Conservation (phyloP, 2,113 vertebrate genomes). For the Paedocypris sp. region DNA sequence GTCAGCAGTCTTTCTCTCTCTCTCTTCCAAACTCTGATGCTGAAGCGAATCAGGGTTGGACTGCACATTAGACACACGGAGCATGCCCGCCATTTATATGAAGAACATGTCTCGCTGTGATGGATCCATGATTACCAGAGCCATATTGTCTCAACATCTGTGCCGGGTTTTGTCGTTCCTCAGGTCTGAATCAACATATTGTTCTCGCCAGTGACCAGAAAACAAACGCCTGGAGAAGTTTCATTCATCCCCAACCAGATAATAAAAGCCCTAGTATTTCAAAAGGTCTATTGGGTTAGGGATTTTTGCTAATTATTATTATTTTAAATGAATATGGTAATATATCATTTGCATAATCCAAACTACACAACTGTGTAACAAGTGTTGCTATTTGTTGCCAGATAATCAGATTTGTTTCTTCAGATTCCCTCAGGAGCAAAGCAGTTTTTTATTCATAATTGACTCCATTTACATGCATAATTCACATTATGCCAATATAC, state of each 20-base stretch:
- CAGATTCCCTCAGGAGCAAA: not conserved
- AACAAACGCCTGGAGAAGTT: not conserved
- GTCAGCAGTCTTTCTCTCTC: conserved; percentile 10
- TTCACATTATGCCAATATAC: not conserved
- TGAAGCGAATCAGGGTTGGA: no score
- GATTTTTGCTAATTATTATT: no score
- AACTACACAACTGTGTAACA: not conserved
- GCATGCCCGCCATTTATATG: not conserved
- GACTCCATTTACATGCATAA: not conserved
- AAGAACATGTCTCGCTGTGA: not conserved
- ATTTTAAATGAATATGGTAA: conserved; percentile 2
- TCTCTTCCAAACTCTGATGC: not conserved
- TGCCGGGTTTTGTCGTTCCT: not conserved
- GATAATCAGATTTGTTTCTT: not conserved
- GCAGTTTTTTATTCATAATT: conserved; percentile 7
- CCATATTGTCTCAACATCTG: not conserved
- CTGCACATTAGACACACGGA: not conserved
- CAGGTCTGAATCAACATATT: not conserved
- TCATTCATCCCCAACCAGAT: not conserved
- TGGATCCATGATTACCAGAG: not conserved
- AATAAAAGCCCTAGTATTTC: not conserved
- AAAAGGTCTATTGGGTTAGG: no score
- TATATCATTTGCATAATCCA: conserved; percentile 3
- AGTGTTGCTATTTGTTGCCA: not conserved
- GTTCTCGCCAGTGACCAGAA: not conserved